Evolutionary conservation across 1,140 invertebrate genomes (phyloP), one percentile per base, ranked within the genome.

Genomic region (Caenorhabditis remanei): DNA sequence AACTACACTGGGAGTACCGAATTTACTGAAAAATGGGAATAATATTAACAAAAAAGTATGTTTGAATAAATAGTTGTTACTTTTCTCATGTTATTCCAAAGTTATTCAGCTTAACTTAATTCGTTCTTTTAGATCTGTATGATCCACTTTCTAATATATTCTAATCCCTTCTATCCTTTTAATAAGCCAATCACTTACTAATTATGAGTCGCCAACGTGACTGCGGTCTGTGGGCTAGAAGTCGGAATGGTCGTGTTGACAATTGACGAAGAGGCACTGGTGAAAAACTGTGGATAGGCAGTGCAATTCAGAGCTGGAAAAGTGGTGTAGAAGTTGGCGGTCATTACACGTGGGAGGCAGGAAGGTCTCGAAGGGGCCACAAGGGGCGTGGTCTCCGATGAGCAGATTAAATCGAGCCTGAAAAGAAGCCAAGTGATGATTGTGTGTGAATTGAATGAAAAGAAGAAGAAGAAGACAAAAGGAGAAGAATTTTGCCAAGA

Each of bases 241-340:
- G 65, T 5, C 2, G 61, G n/a, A 65, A 65, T 46, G n/a, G 65
- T 46, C 43, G 65, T 13, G 11, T 40, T 71, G 7, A 71, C 4
- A 46, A 13, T 46, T 0, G 65, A 14, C 5, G 41, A 46, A 9
- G 65, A 8, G 13, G 40, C 19, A n/a, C 13, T 19, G 2, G 65
- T 16, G 7, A 71, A 71, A 46, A 46, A 71, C 19, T 71, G 65
- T 19, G 40, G 65, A 71, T 71, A 71, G 46, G 65, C 65, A 16
- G 65, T 46, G 40, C 16, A 71, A 4, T 16, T 41, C 16, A 71
- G 40, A 19, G n/a, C 13, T 19, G 65, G 65, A 7, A 46, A 71
- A 16, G 65, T 19, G 65, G 65, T 46, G 65, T 71, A 71, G 65
- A 71, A 46, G 65, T 71, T 71, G 65, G 65, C 7, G 21, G 65